Base-by-base conservation (phyloP, 2,797 vertebrate genomes). In the Epinephelus awoara region DNA sequence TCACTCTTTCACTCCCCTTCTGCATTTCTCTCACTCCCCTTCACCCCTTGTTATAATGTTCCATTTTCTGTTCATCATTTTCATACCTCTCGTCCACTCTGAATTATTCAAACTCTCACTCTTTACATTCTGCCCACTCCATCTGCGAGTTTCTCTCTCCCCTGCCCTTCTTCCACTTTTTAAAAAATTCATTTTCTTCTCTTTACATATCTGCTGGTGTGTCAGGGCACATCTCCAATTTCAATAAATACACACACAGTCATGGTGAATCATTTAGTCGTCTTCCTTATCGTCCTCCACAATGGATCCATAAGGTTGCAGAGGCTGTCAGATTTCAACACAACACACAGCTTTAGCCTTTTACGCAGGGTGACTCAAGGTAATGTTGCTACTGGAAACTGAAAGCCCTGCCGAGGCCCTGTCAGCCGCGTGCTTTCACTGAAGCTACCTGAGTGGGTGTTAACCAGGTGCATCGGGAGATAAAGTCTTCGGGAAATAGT, bases 331-430 rank as follows among this genome's bases (percentile, higher is more conserved):
- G 52, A 52, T 79, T 74, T 62, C 14, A 56, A 51, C 63, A 44
- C 74, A 86, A 76, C 44, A 70, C 56, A 47, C 54, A 6, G 63
- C 75, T 70, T 59, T 9, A 77, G 64, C 66, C 46, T 84, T 84
- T 85, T 69, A 38, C 63, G 18, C 15, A 2, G 54, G 68, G 55
- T 72, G 34, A 82, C 66, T 84, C 49, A 52, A 81, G 71, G 67
- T 73, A 72, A 85, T 81, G 80, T 82, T 91, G 75, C 86, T 63
- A 62, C 54, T 83, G 82, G 75, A 80, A 75, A 77, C 70, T 69
- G 63, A 82, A 59, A 69, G 74, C 57, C 21, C 11, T 27, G 57
- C 61, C 40, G 65, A 82, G 63, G 51, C 64, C 12, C 19, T 73
- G 72, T 70, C 68, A 79, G 69, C 62, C 21, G 52, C 47, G 14